Percentiles rank a stretch among this genome's conserved stretches.
phyloP scores from a whole-genome alignment of 2,113 vertebrate species.

The Sinosuthora webbiana region DNA sequence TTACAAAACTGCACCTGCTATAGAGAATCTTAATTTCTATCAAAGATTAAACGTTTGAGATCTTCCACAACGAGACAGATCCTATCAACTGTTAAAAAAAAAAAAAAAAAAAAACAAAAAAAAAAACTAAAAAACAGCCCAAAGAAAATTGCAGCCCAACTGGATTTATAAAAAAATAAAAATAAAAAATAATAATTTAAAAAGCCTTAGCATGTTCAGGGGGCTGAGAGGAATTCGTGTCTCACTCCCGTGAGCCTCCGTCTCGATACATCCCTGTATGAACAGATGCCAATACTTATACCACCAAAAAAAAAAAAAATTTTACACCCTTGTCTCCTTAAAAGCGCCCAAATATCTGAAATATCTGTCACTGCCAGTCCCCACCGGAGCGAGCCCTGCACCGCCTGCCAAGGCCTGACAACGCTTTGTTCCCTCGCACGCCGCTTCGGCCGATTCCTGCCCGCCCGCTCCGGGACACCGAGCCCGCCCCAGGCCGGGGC shows the following conservation, averaged over 20 bases:
- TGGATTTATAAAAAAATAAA: background rate
- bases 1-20: background rate
- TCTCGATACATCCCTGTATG: background rate
- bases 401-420: background rate
- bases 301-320: background rate
- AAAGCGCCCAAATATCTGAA: accelerated
- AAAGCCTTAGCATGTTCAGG: background rate
- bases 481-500: background rate
- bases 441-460: background rate
- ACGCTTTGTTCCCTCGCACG: background rate
- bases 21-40: background rate
- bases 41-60: background rate
- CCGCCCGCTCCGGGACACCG: background rate
- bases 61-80: background rate
- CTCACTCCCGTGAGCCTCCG: background rate
- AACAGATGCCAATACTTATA: background rate
- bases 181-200: background rate
- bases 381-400: background rate
- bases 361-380: background rate
- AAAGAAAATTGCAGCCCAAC: background rate
- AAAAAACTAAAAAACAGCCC: too few relatives aligned
- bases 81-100: too few relatives aligned
- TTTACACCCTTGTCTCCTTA: background rate
- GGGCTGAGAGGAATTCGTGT: background rate
- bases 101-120: too few relatives aligned